phyloP scores from a whole-genome alignment of 2,113 vertebrate species.

The Halcyon senegalensis region DNA sequence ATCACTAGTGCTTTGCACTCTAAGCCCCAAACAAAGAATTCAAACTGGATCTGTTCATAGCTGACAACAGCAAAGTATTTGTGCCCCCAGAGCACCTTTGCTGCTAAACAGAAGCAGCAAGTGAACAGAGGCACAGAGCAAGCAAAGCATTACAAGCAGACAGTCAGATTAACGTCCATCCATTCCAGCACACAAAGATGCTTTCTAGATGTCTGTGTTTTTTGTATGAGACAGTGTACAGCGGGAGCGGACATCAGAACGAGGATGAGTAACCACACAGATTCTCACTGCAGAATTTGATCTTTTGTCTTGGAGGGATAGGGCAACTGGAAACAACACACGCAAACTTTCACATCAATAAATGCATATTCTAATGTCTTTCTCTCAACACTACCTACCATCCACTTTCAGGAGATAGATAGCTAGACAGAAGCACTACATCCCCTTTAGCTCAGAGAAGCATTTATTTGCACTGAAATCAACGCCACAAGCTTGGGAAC shows the following conservation, averaged over 20 bases:
- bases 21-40: background rate
- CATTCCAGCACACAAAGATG: background rate
- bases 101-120: background rate
- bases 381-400: background rate
- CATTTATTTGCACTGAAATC: background rate
- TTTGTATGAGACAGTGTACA: background rate
- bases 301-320: background rate
- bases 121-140: background rate
- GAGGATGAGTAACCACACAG: background rate
- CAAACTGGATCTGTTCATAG: background rate
- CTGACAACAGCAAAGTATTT: background rate
- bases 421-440: background rate
- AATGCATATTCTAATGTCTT: background rate
- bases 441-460: background rate
- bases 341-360: background rate
- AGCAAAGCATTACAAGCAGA: background rate
- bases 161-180: background rate
- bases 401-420: background rate
- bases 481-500: background rate
- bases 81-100: background rate
- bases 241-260: background rate
- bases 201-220: background rate
- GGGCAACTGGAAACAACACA: background rate
- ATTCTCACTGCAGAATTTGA: background rate
- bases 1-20: background rate